Evolutionary conservation across 1,140 invertebrate species (phyloP).

Genomic region (Caerostris extrusa): DNA sequence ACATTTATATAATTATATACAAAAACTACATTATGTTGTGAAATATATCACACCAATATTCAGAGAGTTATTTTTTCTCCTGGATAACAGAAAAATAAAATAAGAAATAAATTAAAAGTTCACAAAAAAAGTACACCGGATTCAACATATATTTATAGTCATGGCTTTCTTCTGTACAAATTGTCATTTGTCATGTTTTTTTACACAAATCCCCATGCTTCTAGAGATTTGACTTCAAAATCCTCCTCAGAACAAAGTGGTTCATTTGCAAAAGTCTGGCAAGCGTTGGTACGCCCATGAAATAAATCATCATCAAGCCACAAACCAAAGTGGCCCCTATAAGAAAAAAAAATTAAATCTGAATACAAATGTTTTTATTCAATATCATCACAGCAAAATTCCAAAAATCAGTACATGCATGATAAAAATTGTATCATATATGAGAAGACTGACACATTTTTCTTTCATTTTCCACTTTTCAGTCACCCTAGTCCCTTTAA

Average conservation of each 20-base stretch:
- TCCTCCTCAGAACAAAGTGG: conserved; percentile 95
- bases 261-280: conserved; percentile 97
- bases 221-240: conserved; percentile 96
- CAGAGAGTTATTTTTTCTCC: conserved; percentile 36
- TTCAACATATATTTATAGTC: conserved; percentile 66
- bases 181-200: neutral
- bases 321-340: conserved; percentile 96
- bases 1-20: conserved; percentile 31
- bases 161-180: conserved; percentile 68
- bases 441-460: too few relatives aligned
- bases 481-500: too few relatives aligned
- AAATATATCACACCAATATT: conserved; percentile 27
- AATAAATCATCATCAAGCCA: conserved; percentile 99
- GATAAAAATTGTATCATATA: too few relatives aligned
- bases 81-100: conserved; percentile 73
- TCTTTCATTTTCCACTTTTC: too few relatives aligned
- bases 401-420: too few relatives aligned
- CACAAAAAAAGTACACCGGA: conserved; percentile 50
- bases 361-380: too few relatives aligned
- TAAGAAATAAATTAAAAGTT: conserved; percentile 64
- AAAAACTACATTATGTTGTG: conserved; percentile 19
- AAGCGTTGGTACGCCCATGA: conserved; percentile 95
- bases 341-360: neutral
- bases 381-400: too few relatives aligned
- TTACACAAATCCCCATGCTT: conserved; percentile 94